Evolutionary conservation across 2,888 invertebrate species (phyloP).

Genomic region (Temnothorax ravouxi): DNA sequence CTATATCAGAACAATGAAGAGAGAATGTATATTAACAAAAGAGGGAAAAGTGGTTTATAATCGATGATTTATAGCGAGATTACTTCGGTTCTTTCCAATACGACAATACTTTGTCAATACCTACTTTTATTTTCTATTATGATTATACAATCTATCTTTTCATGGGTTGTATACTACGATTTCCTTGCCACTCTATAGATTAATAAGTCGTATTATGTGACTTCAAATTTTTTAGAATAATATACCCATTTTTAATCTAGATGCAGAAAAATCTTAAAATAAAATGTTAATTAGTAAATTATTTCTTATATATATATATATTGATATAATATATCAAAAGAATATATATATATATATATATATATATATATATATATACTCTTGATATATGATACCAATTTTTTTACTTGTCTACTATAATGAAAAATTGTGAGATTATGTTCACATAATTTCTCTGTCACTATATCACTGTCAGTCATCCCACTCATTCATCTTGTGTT

Average conservation of each 20-base stretch:
- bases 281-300: background rate
- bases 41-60: background rate
- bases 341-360: background rate
- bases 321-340: too few species aligned
- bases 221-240: background rate
- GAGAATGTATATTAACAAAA: background rate
- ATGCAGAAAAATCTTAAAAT: background rate
- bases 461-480: background rate
- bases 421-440: background rate
- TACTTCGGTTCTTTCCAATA: background rate
- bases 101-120: background rate
- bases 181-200: background rate
- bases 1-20: background rate
- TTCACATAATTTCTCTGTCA: background rate
- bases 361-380: background rate
- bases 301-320: too few species aligned
- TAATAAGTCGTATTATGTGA: background rate
- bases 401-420: constrained; percentile 8
- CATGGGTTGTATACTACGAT: background rate
- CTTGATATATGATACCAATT: background rate
- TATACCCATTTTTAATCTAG: background rate
- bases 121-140: background rate
- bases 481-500: background rate
- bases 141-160: background rate
- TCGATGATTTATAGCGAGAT: background rate